Base-by-base conservation (phyloP, 2,888 invertebrate species). In the Diaphora mendica region DNA sequence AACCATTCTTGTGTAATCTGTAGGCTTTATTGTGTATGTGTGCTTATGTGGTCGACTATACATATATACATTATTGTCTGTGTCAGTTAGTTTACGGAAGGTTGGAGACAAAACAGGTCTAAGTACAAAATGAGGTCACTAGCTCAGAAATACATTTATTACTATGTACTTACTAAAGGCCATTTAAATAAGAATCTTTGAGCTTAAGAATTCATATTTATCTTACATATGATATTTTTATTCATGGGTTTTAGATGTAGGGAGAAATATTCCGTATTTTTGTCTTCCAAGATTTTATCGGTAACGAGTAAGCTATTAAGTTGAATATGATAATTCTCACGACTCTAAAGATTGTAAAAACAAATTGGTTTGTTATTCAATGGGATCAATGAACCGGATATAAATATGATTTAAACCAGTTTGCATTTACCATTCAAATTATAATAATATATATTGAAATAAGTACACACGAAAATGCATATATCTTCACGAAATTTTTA, bases 1-100 rank as follows among this genome's bases (percentile, higher is more conserved):
- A 81, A 82, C 72, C 64, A 74, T 82, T 67, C 44, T 64, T 64
- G 64, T 33, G 59, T 42, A 62, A 70, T 70, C 55, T 70, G 69
- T 42, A 42, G 62, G 26, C 69, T 70, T 26, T 42, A 20, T 70
- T 62, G 39, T 59, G 62, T n/a, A 68, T n/a, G 68, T 48, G 48
- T 51, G 68, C 30, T 33, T 55, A 13, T 39, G 23, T 39, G n/a
- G 23, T 3, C 4, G 3, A n/a, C 20, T 13, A n/a, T 39, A 55
- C 11, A 23, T 39, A 39, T 62, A 13, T 15, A 30, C 30, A 62
- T 67, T 33, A 48, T 33, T 30, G 13, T 48, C 23, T 67, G 67
- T 67, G 44, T 67, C 17, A 23, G 48, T 67, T 20, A 67, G 30
- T 30, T 67, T 17, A 33, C 13, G 33, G 5, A 48, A 48, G 67